Evolutionary conservation across 2,797 vertebrate species (phyloP).

Genomic region (Coccyzus lansbergi): DNA sequence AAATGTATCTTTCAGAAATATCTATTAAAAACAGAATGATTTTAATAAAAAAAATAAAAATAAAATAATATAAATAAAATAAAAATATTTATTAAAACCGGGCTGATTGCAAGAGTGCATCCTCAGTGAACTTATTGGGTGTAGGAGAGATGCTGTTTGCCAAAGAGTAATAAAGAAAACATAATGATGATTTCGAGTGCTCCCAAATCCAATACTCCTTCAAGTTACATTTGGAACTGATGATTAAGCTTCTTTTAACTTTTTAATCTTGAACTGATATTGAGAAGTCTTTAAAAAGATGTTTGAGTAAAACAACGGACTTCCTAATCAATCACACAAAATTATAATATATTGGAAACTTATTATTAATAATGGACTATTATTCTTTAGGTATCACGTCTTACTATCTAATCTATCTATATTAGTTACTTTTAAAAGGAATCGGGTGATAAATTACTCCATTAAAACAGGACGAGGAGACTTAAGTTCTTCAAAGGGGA

Average conservation of each 20-base stretch:
- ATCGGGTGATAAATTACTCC: conserved; percentile 68
- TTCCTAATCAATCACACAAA: conserved; percentile 50
- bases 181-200: background rate
- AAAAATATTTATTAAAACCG: background rate
- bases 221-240: conserved; percentile 26
- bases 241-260: conserved; percentile 62
- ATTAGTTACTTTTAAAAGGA: conserved; percentile 74
- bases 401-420: conserved; percentile 61
- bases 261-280: conserved; percentile 60
- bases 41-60: too few species aligned
- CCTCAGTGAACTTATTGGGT: background rate
- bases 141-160: background rate
- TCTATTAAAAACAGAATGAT: background rate
- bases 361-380: conserved; percentile 60
- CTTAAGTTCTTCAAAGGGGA: conserved; percentile 64
- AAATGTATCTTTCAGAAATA: background rate
- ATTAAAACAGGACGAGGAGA: conserved; percentile 70
- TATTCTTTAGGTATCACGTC: conserved; percentile 37
- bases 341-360: conserved; percentile 36
- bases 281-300: conserved; percentile 63
- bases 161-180: background rate
- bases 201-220: background rate
- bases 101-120: rapidly evolving
- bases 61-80: too few species aligned
- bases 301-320: conserved; percentile 50